A percentile compares a stretch with the other conserved stretches of the same genome.
These are phyloP conservation scores for Nasonia longicornis DNA, from an alignment of 1,140 invertebrate genomes.

Conservation along the genomic window DNA sequence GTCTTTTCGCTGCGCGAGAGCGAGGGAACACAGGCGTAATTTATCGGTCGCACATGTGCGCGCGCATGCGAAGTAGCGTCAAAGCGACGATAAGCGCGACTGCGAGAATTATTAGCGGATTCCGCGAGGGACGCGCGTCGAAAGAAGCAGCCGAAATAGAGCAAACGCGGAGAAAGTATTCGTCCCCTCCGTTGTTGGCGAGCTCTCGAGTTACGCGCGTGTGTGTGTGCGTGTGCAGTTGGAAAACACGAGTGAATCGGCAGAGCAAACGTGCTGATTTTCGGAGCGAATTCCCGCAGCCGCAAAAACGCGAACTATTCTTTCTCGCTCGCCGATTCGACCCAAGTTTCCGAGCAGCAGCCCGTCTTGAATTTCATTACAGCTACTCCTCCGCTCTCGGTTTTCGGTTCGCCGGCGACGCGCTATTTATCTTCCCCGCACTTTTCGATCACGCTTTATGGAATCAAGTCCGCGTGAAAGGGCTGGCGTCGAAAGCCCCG, in stretches of 20 bases:
- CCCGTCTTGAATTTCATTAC: conserved; percentile 24
- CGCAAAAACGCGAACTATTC: neutral
- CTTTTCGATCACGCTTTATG: neutral
- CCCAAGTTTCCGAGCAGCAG: neutral
- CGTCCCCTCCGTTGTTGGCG: neutral
- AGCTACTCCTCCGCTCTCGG: no score
- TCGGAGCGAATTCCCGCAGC: neutral
- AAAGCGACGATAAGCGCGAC: conserved; percentile 54
- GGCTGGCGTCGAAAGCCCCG: neutral
- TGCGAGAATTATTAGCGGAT: conserved; percentile 57
- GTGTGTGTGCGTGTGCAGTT: neutral
- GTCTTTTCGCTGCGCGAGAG: neutral
- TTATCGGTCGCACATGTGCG: conserved; percentile 57
- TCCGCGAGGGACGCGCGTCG: conserved; percentile 48
- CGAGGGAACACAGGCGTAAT: conserved; percentile 48
- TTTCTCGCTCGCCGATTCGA: conserved; percentile 13
- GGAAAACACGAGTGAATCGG: conserved; percentile 26
- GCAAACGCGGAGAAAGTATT: conserved; percentile 44
- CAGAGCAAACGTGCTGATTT: conserved; percentile 16
- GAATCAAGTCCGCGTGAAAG: neutral
- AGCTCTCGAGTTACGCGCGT: neutral
- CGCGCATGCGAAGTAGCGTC: conserved; percentile 18
- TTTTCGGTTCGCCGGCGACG: neutral
- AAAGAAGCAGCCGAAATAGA: conserved; percentile 48
- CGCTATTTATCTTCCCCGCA: neutral